These are phyloP conservation scores for Celastrina argiolus DNA, from an alignment of 2,888 invertebrate genomes.

Conservation along the genomic window DNA sequence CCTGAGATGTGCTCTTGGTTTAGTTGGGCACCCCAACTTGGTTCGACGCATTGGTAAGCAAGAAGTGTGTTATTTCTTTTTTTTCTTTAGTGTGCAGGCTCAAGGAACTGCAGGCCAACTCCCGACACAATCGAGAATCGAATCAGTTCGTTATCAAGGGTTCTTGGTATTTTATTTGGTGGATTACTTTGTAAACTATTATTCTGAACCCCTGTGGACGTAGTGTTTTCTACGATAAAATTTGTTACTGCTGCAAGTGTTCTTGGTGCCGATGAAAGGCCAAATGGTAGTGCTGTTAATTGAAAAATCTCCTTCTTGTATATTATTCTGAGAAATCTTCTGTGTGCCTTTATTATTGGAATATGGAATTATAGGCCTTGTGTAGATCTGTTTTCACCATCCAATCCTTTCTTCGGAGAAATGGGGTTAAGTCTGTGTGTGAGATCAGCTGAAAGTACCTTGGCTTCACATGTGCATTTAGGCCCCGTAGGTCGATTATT, in stretches of 20 bases:
- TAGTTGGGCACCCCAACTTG: slow-evolving; percentile 35
- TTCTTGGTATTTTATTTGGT: no score
- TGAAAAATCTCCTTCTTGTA: slow-evolving; percentile 24
- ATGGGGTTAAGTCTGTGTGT: slow-evolving; percentile 28
- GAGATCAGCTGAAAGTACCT: slow-evolving; percentile 34
- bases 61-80: slow-evolving; percentile 30
- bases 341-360: slow-evolving; percentile 17
- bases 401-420: slow-evolving; percentile 30
- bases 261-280: slow-evolving; percentile 25
- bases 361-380: slow-evolving; percentile 25
- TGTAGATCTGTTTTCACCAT: slow-evolving; percentile 22
- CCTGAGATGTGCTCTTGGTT: slow-evolving; percentile 27
- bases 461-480: slow-evolving; percentile 25
- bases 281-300: slow-evolving; percentile 26
- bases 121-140: no score
- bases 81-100: slow-evolving; percentile 8
- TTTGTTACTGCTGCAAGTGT: slow-evolving; percentile 26
- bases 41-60: slow-evolving; percentile 33
- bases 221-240: slow-evolving; percentile 26
- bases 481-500: slow-evolving; percentile 34
- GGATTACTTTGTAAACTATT: no score
- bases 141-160: no score
- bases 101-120: no score
- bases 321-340: slow-evolving; percentile 23
- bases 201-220: slow-evolving; percentile 23